Percentiles rank a stretch among this genome's conserved stretches.
Evolutionary conservation across 2,888 invertebrate species (phyloP).

Genomic region (Ashinkailepas kermadecensis): DNA sequence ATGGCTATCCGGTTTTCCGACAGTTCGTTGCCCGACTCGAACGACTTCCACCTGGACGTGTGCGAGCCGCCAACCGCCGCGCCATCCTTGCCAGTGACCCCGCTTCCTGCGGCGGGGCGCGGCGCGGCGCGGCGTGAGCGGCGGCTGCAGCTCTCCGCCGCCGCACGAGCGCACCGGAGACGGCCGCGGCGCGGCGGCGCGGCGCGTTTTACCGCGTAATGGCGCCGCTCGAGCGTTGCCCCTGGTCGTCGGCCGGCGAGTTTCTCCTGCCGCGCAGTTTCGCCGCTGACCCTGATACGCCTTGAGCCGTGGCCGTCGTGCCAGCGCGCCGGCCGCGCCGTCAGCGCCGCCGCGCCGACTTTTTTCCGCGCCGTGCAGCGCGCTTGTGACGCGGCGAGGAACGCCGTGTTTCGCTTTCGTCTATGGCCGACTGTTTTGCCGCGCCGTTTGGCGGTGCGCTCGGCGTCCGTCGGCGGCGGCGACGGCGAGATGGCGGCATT

Average conservation of each 20-base stretch:
- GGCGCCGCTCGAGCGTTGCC: not conserved
- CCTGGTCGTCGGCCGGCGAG: not conserved
- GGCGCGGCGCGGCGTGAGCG: not conserved
- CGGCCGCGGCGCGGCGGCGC: too few relatives aligned
- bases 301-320: not conserved
- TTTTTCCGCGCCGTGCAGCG: not conserved
- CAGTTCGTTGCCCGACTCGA: too few relatives aligned
- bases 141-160: not conserved
- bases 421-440: conserved; percentile 1
- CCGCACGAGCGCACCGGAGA: too few relatives aligned
- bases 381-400: not conserved
- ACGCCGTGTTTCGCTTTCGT: conserved; percentile 13
- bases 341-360: not conserved
- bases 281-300: conserved; percentile 7
- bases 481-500: too few relatives aligned
- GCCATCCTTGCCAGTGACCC: not conserved
- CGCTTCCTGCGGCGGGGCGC: not conserved
- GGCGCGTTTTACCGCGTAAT: not conserved
- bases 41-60: too few relatives aligned
- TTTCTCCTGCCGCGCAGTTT: conserved; percentile 1
- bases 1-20: too few relatives aligned
- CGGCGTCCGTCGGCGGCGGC: not conserved
- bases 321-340: not conserved
- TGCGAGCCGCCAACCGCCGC: too few relatives aligned
- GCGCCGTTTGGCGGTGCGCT: not conserved